Evolutionary conservation across 2,113 vertebrate species (phyloP), one percentile per base, ranked within the genome.

Genomic region (Ia io): DNA sequence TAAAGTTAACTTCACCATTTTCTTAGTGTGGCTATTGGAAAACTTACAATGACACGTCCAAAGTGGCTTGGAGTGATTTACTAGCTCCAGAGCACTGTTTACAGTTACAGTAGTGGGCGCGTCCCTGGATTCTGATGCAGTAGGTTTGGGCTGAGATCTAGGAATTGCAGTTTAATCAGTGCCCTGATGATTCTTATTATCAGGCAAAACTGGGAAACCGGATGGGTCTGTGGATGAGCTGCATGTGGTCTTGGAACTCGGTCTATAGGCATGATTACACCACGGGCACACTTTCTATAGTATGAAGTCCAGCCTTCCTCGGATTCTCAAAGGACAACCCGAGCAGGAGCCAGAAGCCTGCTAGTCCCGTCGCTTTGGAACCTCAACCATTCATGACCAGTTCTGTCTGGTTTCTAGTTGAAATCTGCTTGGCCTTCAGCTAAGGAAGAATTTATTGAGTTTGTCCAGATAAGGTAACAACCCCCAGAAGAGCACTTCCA

Each of bases 401-500:
- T 80, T 69, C 56, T 69, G 79, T 56, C 37, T 49, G 25, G 20
- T 78, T 95, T 93, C 88, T 53, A 49, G 67, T 30, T 96, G 17
- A 35, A 35, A 77, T 63, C 14, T 77, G 12, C 76, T n/a, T 83
- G 78, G 51, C 30, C 70, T n/a, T 96, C 47, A 44, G 74, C 47
- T 49, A 32, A 84, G 53, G 12, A 86, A 77, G 77, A 71, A 83
- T 47, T 14, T 61, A 20, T 23, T 7, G 40, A 28, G 30, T 87
- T 40, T 79, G 14, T 83, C 35, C 47, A 65, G 3, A 7, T 59
- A 70, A 84, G 42, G 12, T 51, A 44, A 37, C 25, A 44, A 86
- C 35, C 73, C 83, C 42, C 28, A 49, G 37, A 65, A 9, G 30
- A 67, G 23, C 51, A 42, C 40, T 70, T 84, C 42, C 56, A 9